These are phyloP conservation scores for Tillus elongatus DNA, from an alignment of 2,888 invertebrate species.

Conservation along the genomic window DNA sequence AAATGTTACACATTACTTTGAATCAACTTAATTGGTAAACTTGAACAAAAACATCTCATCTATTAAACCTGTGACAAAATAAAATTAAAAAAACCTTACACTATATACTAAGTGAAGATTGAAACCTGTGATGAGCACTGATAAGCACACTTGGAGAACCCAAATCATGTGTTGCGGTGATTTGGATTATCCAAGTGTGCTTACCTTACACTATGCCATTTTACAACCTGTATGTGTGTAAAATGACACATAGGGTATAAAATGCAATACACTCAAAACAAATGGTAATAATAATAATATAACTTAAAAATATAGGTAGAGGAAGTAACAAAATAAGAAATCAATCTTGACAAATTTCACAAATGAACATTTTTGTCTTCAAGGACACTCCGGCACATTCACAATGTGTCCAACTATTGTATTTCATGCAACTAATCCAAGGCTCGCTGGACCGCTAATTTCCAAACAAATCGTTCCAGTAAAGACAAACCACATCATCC, in stretches of 20 bases:
- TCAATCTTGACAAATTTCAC: conserved; percentile 7
- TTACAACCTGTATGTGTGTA: conserved; percentile 4
- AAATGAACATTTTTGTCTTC: conserved; percentile 7
- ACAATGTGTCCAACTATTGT: conserved; percentile 7
- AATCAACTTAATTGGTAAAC: not conserved
- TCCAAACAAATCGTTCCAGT: conserved; percentile 8
- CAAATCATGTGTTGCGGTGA: too few relatives aligned
- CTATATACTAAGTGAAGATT: too few relatives aligned
- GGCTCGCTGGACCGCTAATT: conserved; percentile 8
- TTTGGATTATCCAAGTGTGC: too few relatives aligned
- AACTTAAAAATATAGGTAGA: too few relatives aligned
- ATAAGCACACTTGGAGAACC: too few relatives aligned
- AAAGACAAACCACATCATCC: conserved; percentile 1
- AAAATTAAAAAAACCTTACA: conserved; percentile 3
- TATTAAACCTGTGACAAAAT: conserved; percentile 5
- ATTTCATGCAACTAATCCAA: conserved; percentile 7
- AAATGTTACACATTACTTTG: conserved; percentile 6
- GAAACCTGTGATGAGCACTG: too few relatives aligned
- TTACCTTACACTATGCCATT: too few relatives aligned
- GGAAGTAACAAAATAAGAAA: not conserved
- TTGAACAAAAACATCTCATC: conserved; percentile 7
- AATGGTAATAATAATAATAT: not conserved
- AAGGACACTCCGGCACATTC: conserved; percentile 7
- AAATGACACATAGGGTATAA: conserved; percentile 5
- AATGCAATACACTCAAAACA: conserved; percentile 4